A percentile compares a stretch with the other conserved stretches of the same genome.
These are phyloP conservation scores for Branchinecta lindahli DNA, from an alignment of 1,140 invertebrate genomes.

Conservation along the genomic window DNA sequence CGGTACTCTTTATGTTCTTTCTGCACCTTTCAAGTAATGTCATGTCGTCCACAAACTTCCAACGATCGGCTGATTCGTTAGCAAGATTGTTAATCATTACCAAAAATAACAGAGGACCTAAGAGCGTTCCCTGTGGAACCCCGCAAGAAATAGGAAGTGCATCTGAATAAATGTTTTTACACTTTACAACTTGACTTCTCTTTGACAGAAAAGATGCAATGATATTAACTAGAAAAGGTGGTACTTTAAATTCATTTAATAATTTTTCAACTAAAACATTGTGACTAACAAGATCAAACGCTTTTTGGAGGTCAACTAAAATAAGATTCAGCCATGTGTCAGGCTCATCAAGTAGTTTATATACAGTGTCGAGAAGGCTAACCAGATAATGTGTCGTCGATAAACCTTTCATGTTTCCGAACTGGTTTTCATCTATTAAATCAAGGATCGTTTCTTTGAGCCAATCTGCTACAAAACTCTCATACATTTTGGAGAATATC, in stretches of 20 bases:
- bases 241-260: neutral
- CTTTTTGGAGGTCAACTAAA: neutral
- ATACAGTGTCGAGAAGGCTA: constrained; percentile 1
- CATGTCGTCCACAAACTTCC: constrained; percentile 8
- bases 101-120: constrained; percentile 7
- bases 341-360: constrained; percentile 2
- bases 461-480: constrained; percentile 2
- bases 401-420: constrained; percentile 10
- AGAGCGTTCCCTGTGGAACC: neutral
- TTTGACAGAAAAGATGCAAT: constrained; percentile 10
- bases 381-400: constrained; percentile 8
- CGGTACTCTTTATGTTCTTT: neutral
- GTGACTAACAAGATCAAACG: constrained; percentile 6
- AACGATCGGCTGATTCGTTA: constrained; percentile 3
- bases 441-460: neutral
- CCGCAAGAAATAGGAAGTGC: constrained; percentile 3
- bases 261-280: constrained; percentile 8
- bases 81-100: constrained; percentile 11
- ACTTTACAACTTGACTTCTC: neutral
- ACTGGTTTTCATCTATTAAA: neutral
- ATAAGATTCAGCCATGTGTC: neutral
- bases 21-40: neutral
- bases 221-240: neutral
- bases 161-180: constrained; percentile 2
- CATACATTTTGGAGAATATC: constrained; percentile 1